These are phyloP conservation scores for Emberiza fucata DNA, from an alignment of 2,113 vertebrate genomes.

Conservation along the genomic window DNA sequence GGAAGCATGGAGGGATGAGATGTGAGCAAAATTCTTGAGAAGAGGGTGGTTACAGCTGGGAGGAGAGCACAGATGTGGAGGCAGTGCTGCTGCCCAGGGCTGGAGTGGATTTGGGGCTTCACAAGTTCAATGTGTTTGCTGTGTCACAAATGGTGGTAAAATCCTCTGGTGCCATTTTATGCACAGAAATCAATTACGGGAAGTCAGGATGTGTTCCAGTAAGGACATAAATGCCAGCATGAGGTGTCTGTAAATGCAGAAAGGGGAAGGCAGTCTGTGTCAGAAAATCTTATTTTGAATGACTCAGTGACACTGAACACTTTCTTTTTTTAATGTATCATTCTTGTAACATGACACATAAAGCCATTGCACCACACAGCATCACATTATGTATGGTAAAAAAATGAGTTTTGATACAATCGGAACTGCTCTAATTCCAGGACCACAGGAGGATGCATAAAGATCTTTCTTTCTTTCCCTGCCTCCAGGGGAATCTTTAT, in stretches of 20 bases:
- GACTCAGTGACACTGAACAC: rapidly evolving
- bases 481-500: background rate
- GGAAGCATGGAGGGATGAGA: background rate
- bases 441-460: background rate
- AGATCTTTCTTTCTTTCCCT: background rate
- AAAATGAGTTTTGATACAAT: background rate
- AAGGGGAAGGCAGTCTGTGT: background rate
- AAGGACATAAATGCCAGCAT: background rate
- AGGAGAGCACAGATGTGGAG: background rate
- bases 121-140: background rate
- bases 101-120: background rate
- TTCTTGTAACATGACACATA: background rate
- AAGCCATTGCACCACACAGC: background rate
- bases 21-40: background rate
- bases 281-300: background rate
- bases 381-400: background rate
- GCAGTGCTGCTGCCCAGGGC: background rate
- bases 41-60: background rate
- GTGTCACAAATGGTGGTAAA: background rate
- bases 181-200: background rate
- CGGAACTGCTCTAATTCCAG: background rate
- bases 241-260: background rate
- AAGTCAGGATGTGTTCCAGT: background rate
- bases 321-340: background rate
- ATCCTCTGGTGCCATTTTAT: background rate